Evolutionary conservation across 2,888 invertebrate genomes (phyloP), one percentile per base, ranked within the genome.

Genomic region (Globia sparganii): DNA sequence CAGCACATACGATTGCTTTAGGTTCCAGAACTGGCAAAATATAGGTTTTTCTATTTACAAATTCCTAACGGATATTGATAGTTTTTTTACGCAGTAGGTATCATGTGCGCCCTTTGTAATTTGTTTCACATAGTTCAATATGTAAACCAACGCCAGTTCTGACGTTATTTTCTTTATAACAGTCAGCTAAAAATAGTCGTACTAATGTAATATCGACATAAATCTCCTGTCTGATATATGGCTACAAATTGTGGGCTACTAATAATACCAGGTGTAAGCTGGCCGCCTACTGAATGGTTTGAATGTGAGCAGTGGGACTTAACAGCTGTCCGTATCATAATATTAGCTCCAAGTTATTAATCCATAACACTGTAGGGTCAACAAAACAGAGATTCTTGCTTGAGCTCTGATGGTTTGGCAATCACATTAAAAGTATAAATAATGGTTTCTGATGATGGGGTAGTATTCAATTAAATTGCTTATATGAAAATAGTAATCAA

Each of bases 191-290:
- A 78, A 78, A 79, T 83, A 83, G 61, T 28, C 49, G 13, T 43
- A 9, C 65, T 82, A 83, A 78, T 83, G 75, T 66, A 66, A 53
- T 28, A 71, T 79, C 72, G 62, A 58, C 49, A 75, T 79, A 83
- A 68, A 83, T 79, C 70, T 75, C 62, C 61, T 43, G 34, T 37
- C 49, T 65, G 71, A 84, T 75, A 34, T 76, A 76, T 72, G 53
- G 72, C 40, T 66, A 72, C 53, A 69, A 61, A 74, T 59, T 67
- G 56, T 81, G n/a, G 59, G 61, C 46, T 66, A 56, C 58, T 56
- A 78, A 68, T 77, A 75, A 81, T 70, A 75, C 49, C 56, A 65
- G 64, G 65, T 69, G 78, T 75, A 70, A 77, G 84, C 28, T 69
- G 65, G 13, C 80, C 83, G 64, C 77, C 75, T 75, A 81, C 80